Evolutionary conservation across 2,797 vertebrate genomes (phyloP).

Genomic region (Chaunax sp.): DNA sequence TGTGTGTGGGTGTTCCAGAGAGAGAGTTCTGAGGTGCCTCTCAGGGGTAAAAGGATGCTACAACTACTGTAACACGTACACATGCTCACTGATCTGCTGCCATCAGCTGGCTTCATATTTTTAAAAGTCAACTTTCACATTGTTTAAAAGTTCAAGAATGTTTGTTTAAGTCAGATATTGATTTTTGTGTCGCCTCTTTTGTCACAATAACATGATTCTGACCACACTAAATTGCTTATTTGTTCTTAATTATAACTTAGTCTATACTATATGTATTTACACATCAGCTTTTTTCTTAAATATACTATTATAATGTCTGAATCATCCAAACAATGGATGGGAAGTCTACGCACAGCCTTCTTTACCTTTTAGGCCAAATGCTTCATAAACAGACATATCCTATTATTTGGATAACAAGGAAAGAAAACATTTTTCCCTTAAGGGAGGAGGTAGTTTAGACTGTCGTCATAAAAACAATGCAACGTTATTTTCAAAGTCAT

Average conservation of each 20-base stretch:
- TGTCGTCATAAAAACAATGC: constrained; percentile 80
- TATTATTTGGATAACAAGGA: constrained; percentile 80
- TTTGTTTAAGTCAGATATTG: not conserved
- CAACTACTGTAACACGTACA: not conserved
- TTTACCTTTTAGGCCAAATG: constrained; percentile 70
- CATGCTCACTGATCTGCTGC: not conserved
- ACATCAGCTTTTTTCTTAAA: constrained; percentile 9
- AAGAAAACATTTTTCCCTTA: constrained; percentile 72
- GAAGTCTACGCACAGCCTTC: constrained; percentile 57
- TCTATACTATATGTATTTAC: too few relatives aligned
- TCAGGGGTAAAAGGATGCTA: not conserved
- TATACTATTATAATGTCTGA: constrained; percentile 37
- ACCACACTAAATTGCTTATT: too few relatives aligned
- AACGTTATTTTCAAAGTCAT: constrained; percentile 82
- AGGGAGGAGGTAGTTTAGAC: constrained; percentile 79
- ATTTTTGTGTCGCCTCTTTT: not conserved
- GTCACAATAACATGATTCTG: not conserved
- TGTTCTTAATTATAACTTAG: not conserved
- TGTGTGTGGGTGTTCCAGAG: too few relatives aligned
- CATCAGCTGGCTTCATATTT: not conserved
- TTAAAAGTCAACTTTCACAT: too few relatives aligned
- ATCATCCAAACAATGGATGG: constrained; percentile 65
- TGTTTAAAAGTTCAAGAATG: not conserved
- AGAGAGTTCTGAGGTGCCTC: not conserved
- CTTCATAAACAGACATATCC: constrained; percentile 69